Evolutionary conservation across 2,797 vertebrate species (phyloP).

Genomic region (Ceryle rudis): DNA sequence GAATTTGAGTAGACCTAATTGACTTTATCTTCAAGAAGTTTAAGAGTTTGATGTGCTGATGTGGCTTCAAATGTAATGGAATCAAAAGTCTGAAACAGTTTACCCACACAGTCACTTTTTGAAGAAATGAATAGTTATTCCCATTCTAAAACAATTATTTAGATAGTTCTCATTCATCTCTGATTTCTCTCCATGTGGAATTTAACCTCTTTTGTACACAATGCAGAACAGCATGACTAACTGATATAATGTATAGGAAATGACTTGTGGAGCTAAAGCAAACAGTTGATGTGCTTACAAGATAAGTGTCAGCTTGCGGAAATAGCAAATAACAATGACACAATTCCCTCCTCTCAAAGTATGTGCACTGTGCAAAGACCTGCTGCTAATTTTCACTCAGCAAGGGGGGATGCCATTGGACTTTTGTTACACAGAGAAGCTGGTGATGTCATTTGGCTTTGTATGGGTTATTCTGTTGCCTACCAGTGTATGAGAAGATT

Average conservation of each 20-base stretch:
- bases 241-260: slow-evolving; percentile 34
- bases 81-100: neutral
- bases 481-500: slow-evolving; percentile 76
- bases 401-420: slow-evolving; percentile 61
- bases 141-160: slow-evolving; percentile 34
- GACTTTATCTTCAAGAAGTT: neutral
- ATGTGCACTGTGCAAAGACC: slow-evolving; percentile 60
- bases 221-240: slow-evolving; percentile 31
- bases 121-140: neutral
- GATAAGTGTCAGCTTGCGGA: slow-evolving; percentile 57
- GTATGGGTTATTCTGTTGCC: slow-evolving; percentile 69
- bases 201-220: slow-evolving; percentile 54
- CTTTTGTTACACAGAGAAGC: slow-evolving; percentile 73
- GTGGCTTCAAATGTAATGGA: neutral
- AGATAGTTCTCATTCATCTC: neutral
- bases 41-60: neutral
- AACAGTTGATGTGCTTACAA: slow-evolving; percentile 61
- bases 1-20: neutral
- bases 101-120: neutral
- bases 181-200: slow-evolving; percentile 4
- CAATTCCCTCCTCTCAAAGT: slow-evolving; percentile 78
- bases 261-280: slow-evolving; percentile 49
- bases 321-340: slow-evolving; percentile 77
- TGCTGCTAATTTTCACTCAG: slow-evolving; percentile 73
- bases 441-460: slow-evolving; percentile 82